phyloP scores from a whole-genome alignment of 2,797 vertebrate species.

The Epinephelus coioides region DNA sequence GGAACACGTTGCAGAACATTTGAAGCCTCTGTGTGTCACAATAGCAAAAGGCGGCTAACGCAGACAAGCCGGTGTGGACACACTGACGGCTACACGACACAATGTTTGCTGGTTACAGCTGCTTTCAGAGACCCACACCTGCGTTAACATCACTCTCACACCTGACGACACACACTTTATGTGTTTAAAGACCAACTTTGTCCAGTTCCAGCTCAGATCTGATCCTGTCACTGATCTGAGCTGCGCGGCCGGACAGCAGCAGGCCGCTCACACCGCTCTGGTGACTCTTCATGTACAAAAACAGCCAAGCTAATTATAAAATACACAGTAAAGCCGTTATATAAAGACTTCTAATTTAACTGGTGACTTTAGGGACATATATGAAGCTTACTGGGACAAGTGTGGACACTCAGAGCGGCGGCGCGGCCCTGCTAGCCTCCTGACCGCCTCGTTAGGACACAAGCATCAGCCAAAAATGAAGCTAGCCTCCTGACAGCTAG shows the following conservation, averaged over 20 bases:
- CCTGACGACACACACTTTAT: rapidly evolving
- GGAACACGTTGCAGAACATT: background rate
- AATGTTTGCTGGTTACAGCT: rapidly evolving
- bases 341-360: rapidly evolving
- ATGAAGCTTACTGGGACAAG: too few relatives aligned
- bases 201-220: background rate
- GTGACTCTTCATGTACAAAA: background rate
- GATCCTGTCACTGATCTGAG: background rate
- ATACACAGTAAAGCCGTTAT: rapidly evolving
- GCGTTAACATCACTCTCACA: rapidly evolving
- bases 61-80: background rate
- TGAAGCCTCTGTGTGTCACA: background rate
- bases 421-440: conserved; percentile 40
- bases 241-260: background rate
- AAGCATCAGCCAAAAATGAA: background rate
- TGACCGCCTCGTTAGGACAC: background rate
- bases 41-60: conserved; percentile 10
- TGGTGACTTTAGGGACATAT: rapidly evolving
- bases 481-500: conserved; percentile 15
- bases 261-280: conserved; percentile 18
- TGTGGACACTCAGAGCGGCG: background rate
- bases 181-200: rapidly evolving
- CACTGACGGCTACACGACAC: background rate
- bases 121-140: background rate
- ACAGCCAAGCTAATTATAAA: rapidly evolving